Base-by-base conservation (phyloP, 2,797 vertebrate species). In the Gila robusta region DNA sequence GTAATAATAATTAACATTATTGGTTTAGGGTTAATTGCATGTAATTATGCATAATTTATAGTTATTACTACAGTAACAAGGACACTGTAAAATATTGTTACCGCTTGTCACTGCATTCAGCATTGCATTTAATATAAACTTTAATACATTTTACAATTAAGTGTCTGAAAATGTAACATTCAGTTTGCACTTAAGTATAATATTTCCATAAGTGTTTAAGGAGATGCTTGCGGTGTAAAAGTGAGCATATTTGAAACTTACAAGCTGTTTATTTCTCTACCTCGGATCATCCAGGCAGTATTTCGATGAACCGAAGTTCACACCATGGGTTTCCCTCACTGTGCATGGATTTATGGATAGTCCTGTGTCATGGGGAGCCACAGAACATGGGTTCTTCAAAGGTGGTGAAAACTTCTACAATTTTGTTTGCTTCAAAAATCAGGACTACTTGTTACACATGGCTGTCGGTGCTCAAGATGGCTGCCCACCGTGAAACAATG, bases 291-390 rank as follows among this genome's bases (percentile, higher is more conserved):
- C 6, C 92, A 98, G 98, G 88, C 87, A n/a, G 83, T 95, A 96
- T 94, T 97, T 98, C 89, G 91, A 94, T 85, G 94, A 96, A 74
- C 94, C 94, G 0, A 95, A 92, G 83, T 79, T 94, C 71, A 93
- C 93, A 0, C 86, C 92, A 0, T 99, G 98, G 97, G 91, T 93
- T 59, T 95, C 96, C 0, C 54, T 99, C 86, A 97, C 95, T 0
- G 97, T 97, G 14, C 97, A 98, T 28, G 97, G 98, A 72, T 99
- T 98, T 88, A 94, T 93, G 39, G 98, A 99, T 92, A 97, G 96
- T 89, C 97, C 97, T 0, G 96, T 98, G 16, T 97, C 97, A 0
- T 98, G 97, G 97, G 95, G 93, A 72, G 92, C 92, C 39, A 91
- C 37, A 0, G 97, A 98, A 82, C 97, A 98, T 14, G 95, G 96